Evolutionary conservation across 1,140 invertebrate species (phyloP), one percentile per base, ranked within the genome.

Genomic region (Anoplolepis gracilipes): DNA sequence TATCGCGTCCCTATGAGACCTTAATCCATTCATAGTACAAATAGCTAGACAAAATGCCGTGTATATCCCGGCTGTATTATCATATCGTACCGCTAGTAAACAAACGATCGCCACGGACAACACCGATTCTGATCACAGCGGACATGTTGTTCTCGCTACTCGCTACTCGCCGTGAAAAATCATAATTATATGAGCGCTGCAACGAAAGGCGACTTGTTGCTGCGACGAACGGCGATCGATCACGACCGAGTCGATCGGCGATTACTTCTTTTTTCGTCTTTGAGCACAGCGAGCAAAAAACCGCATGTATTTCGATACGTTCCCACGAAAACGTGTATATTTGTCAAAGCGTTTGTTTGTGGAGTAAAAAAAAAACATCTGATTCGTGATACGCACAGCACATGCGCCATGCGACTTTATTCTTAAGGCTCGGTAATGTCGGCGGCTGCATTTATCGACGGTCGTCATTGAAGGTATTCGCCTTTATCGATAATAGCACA

Each of bases 61-160:
- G 28, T 57, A 22, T 6, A 53, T 75, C 69, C 28, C 25, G 69
- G 59, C 75, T 57, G 55, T 75, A 89, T 89, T 73, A 84, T 79
- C 72, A 55, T 19, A 70, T 46, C 79, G 49, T 46, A 57, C 55
- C 33, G 65, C 13, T 89, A 70, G 88, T 92, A 92, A 92, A 93
- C 91, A 92, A 91, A 91, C 82, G 64, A 92, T 90, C 59, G 81
- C 59, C 69, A 72, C 82, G 69, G 90, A 91, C 36, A 16, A 81
- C 88, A 88, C 89, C 69, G 90, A 90, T 82, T 75, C 70, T 75
- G 19, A 8, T 10, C 2, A 85, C 78, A 87, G 87, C 90, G 88
- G 92, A 93, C 92, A 93, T 93, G 81, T 92, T 93, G 88, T 36
- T n/a, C 33, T 75, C 46, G 4, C n/a, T 49, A 69, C 49, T 86